A percentile compares a stretch with the other conserved stretches of the same genome.
Conservation (phyloP, 2,113 vertebrate genomes). For the Corvus cornix region DNA sequence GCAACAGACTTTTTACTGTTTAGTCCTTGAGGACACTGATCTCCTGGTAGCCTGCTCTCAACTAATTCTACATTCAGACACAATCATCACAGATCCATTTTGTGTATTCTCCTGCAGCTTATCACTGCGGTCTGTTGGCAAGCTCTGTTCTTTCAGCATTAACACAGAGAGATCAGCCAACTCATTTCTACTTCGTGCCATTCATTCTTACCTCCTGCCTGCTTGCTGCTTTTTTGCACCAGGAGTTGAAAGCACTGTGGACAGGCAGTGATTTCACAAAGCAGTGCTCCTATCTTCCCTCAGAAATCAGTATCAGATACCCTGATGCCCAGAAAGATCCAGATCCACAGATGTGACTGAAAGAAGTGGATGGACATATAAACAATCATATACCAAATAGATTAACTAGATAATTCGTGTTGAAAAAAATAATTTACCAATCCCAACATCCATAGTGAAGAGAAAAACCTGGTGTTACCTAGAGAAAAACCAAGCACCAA, state of each 20-base stretch:
- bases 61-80: slow-evolving; percentile 82
- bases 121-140: slow-evolving; percentile 78
- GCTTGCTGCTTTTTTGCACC: slow-evolving; percentile 76
- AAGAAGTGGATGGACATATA: neutral
- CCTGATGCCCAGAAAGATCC: neutral
- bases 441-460: neutral
- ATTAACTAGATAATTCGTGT: slow-evolving; percentile 27
- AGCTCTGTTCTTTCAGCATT: slow-evolving; percentile 80
- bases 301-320: slow-evolving; percentile 30
- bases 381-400: slow-evolving; percentile 21
- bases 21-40: slow-evolving; percentile 83
- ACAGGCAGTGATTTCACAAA: slow-evolving; percentile 77
- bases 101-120: slow-evolving; percentile 80
- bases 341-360: neutral
- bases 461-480: neutral
- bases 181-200: slow-evolving; percentile 84
- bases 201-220: slow-evolving; percentile 85
- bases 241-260: slow-evolving; percentile 81
- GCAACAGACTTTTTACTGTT: slow-evolving; percentile 81
- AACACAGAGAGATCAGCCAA: slow-evolving; percentile 84
- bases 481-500: neutral
- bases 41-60: slow-evolving; percentile 82
- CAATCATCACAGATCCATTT: slow-evolving; percentile 79
- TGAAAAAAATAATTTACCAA: neutral
- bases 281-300: slow-evolving; percentile 3